A percentile compares a stretch with the other conserved stretches of the same genome.
Evolutionary conservation across 1,140 invertebrate genomes (phyloP).

Genomic region (Pseudomyrmex dendroicus): DNA sequence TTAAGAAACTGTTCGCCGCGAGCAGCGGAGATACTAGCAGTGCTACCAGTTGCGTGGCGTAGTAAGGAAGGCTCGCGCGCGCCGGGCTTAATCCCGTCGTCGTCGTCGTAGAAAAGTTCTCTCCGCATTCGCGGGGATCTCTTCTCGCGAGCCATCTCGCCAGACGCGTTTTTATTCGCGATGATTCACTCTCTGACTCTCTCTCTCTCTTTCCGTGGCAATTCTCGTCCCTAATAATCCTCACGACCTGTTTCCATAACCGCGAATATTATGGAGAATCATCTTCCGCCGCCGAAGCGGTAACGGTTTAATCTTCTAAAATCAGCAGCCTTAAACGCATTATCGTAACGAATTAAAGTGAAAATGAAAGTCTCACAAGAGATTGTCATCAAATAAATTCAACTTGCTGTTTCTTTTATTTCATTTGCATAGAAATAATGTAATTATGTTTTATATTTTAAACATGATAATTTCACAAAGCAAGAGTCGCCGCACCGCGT

Average conservation of each 20-base stretch:
- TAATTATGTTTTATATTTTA: background rate
- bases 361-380: background rate
- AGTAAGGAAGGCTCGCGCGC: conserved; percentile 24
- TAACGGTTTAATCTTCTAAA: conserved; percentile 19
- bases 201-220: background rate
- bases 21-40: conserved; percentile 21
- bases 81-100: conserved; percentile 52
- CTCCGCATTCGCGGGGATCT: conserved; percentile 25
- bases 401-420: background rate
- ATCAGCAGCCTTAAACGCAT: conserved; percentile 20
- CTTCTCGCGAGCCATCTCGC: conserved; percentile 52
- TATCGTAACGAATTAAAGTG: conserved; percentile 10
- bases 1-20: conserved; percentile 60
- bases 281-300: background rate
- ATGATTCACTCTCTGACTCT: conserved; percentile 34
- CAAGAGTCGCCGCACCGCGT: background rate
- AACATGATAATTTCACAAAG: background rate
- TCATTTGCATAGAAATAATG: background rate
- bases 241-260: background rate
- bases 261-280: conserved; percentile 2
- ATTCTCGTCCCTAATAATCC: conserved; percentile 40
- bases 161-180: conserved; percentile 36
- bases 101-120: conserved; percentile 33
- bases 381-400: background rate
- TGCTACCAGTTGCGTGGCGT: conserved; percentile 62